Base-by-base conservation (phyloP, 2,113 vertebrate genomes). In the Malurus cyaneus region DNA sequence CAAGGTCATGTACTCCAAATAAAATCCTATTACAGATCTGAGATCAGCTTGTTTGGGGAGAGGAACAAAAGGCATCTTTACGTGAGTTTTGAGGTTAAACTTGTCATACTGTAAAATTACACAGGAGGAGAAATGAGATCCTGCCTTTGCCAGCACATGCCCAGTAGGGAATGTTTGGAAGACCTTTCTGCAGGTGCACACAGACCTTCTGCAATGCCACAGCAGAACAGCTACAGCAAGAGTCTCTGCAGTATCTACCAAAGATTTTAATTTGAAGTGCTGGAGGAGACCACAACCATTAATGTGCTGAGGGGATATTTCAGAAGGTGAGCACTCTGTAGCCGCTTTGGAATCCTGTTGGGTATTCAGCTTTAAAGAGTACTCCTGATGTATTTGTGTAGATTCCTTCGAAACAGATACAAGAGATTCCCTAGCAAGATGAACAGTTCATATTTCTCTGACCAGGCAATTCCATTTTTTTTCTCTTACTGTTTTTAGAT, bases 261-360 rank as follows among this genome's bases (percentile, higher is more conserved):
- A 97, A 97, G 97, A 95, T 29, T 36, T 19, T 62, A 29, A 70
- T 67, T 67, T 80, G 89, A 92, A 96, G 78, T 83, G 52, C 72
- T 76, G 70, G 86, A 85, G 44, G 66, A 94, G 66, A 93, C 59
- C n/a, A 78, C 69, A 20, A 52, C 52, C 46, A n/a, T 42, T 54
- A 39, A 34, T 54, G 70, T 94, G 59, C 72, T 41, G 34, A 57
- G 70, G 44, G 70, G 66, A 71, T 71, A 60, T 53, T 93, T 78
- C 28, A 65, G 56, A 80, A 95, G 73, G 80, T 82, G 71, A 93
- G 69, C 83, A 24, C 44, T 81, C 54, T 53, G 66, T 54, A 83
- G 71, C 78, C 1, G 0, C 17, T 83, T 32, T 73, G 82, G 89
- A 74, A 90, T 86, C 88, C 67, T 80, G 47, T 62, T 90, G 84